Evolutionary conservation across 2,888 invertebrate genomes (phyloP).

Genomic region (Parthenolecanium corni): DNA sequence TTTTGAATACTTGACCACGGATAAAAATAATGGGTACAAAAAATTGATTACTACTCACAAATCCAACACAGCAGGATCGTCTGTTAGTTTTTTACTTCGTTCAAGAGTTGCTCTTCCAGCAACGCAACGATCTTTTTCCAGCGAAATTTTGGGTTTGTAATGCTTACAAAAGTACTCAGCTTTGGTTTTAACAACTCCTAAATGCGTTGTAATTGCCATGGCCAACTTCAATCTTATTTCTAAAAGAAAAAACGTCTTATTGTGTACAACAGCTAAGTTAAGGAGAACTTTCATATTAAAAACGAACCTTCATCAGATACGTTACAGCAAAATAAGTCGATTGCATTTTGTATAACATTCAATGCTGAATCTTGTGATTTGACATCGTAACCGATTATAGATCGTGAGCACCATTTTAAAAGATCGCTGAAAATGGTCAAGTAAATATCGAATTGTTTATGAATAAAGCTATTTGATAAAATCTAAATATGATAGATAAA

Average conservation of each 20-base stretch:
- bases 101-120: constrained; percentile 54
- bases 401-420: constrained; percentile 78
- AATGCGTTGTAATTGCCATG: constrained; percentile 60
- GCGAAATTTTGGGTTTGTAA: constrained; percentile 63
- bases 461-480: too few species aligned
- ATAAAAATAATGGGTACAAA: too few species aligned
- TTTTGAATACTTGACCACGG: too few species aligned
- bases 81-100: constrained; percentile 7
- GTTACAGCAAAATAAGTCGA: constrained; percentile 82
- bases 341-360: constrained; percentile 72
- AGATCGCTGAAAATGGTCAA: constrained; percentile 55
- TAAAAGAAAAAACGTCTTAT: constrained; percentile 24
- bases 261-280: neutral
- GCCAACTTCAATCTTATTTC: constrained; percentile 49
- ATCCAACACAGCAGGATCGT: constrained; percentile 1
- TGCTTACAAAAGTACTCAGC: constrained; percentile 66
- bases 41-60: neutral
- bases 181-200: constrained; percentile 70
- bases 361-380: constrained; percentile 55
- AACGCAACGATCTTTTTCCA: constrained; percentile 48
- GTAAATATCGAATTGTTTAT: neutral
- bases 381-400: constrained; percentile 60
- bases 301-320: constrained; percentile 44
- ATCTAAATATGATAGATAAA: constrained; percentile 37
- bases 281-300: neutral